Conservation (phyloP, 1,140 invertebrate species). For the Drosophila nebulosa region DNA sequence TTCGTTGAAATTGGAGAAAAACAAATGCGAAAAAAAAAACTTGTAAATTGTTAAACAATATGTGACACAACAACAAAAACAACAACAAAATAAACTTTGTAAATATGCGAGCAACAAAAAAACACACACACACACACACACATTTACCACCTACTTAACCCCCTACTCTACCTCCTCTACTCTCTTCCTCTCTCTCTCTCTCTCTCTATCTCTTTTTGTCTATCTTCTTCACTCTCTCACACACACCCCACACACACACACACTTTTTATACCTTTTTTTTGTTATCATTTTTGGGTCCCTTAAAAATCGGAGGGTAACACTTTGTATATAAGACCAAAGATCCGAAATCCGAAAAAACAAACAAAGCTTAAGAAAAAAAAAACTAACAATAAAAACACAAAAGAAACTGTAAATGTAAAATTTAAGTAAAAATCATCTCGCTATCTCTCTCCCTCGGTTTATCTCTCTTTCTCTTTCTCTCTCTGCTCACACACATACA, state of each 20-base stretch:
- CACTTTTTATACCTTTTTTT: conserved; percentile 15
- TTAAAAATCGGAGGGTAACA: conserved; percentile 26
- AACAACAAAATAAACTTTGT: conserved; percentile 27
- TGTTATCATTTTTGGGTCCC: conserved; percentile 27
- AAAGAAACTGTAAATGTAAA: not conserved
- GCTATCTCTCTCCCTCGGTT: no score
- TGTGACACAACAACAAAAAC: not conserved
- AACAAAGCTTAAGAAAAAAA: not conserved
- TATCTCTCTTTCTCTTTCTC: not conserved
- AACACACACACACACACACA: not conserved
- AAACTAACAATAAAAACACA: not conserved
- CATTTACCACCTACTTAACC: not conserved
- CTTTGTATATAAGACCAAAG: conserved; percentile 50
- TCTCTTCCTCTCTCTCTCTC: conserved; percentile 24
- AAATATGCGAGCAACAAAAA: conserved; percentile 52
- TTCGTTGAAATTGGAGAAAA: not conserved
- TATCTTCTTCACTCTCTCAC: not conserved
- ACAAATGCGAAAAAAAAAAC: not conserved
- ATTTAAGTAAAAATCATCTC: not conserved
- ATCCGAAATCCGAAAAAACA: no score
- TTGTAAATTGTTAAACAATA: conserved; percentile 17
- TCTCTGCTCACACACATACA: not conserved
- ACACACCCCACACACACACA: conserved; percentile 5
- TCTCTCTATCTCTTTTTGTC: not conserved
- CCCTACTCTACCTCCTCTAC: not conserved